A percentile compares a stretch with the other conserved stretches of the same genome.
Conservation (phyloP, 1,140 invertebrate species). For the Trypoxylus dichotomus region DNA sequence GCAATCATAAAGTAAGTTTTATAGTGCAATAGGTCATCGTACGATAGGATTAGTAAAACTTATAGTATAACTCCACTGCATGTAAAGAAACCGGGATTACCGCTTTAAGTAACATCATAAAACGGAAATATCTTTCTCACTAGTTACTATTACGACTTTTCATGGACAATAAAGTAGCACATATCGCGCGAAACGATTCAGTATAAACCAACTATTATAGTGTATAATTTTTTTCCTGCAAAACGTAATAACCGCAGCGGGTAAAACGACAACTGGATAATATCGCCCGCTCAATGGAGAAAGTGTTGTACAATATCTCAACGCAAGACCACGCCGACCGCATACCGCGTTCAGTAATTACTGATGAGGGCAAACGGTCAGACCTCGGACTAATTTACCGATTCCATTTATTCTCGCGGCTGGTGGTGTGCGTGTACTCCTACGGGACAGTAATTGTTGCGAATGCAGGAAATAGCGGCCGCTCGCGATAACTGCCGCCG, state of each 20-base stretch:
- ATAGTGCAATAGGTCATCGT: no score
- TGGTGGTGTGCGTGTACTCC: not conserved
- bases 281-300: not conserved
- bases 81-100: no score
- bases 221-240: not conserved
- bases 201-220: not conserved
- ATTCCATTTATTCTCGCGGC: conserved; percentile 15
- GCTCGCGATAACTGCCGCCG: not conserved
- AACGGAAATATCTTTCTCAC: not conserved
- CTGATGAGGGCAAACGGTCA: conserved; percentile 17
- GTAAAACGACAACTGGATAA: not conserved
- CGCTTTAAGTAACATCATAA: not conserved
- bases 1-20: no score
- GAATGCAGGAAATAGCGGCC: not conserved
- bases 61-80: no score
- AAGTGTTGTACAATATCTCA: not conserved
- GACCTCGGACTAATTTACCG: conserved; percentile 20
- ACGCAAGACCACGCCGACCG: not conserved
- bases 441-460: conserved; percentile 21
- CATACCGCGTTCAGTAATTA: conserved; percentile 16
- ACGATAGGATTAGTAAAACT: no score
- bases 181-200: not conserved
- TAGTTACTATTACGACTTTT: not conserved
- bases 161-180: not conserved
- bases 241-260: conserved; percentile 3